A percentile compares a stretch with the other conserved stretches of the same genome.
These are phyloP conservation scores for Rhingia campestris DNA, from an alignment of 2,888 invertebrate species.

Conservation along the genomic window DNA sequence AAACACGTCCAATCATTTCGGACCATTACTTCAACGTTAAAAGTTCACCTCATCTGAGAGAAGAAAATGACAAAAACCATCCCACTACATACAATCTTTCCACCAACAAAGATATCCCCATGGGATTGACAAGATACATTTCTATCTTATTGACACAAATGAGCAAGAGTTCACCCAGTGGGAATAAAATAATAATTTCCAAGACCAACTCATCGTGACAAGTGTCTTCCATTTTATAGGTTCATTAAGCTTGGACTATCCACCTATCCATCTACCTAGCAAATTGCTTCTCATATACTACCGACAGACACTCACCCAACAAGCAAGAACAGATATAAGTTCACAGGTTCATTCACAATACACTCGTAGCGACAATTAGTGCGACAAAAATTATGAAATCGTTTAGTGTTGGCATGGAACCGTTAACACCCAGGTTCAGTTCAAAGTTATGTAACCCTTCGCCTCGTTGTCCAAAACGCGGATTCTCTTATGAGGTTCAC, in stretches of 20 bases:
- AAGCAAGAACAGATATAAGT: conserved; percentile 11
- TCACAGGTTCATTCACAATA: conserved; percentile 28
- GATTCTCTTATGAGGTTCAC: conserved; percentile 27
- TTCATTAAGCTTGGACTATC: conserved; percentile 43
- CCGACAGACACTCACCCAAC: conserved; percentile 7
- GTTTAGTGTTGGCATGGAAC: conserved; percentile 31
- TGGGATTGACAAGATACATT: too few species aligned
- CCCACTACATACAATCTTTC: too few species aligned
- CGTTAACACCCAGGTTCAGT: conserved; percentile 40
- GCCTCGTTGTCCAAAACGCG: background rate
- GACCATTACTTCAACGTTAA: too few species aligned
- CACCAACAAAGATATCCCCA: too few species aligned
- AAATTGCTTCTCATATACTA: conserved; percentile 49
- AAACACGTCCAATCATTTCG: too few species aligned
- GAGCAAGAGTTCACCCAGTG: too few species aligned
- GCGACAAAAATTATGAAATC: conserved; percentile 48
- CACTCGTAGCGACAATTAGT: conserved; percentile 19
- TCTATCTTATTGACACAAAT: too few species aligned
- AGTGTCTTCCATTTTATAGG: conserved; percentile 40
- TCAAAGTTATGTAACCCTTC: conserved; percentile 26
- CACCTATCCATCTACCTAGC: conserved; percentile 3
- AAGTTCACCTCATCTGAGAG: too few species aligned
- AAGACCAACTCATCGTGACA: background rate
- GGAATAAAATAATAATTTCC: background rate
- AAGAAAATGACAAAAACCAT: too few species aligned